Evolutionary conservation across 2,888 invertebrate genomes (phyloP).

Genomic region (Polietes domitor): DNA sequence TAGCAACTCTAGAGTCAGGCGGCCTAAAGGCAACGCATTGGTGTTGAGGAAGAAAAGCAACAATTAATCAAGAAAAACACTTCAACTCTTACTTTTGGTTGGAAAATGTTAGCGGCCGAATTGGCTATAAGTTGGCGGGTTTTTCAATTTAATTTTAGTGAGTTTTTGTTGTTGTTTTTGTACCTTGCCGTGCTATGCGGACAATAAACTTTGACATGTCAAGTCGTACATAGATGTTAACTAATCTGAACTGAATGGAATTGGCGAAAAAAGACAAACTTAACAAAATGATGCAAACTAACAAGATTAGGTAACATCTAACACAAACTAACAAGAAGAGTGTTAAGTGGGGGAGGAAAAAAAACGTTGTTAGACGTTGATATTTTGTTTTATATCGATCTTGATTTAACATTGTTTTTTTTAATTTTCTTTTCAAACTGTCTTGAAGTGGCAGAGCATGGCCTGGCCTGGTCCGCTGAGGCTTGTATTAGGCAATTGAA

Average conservation of each 20-base stretch:
- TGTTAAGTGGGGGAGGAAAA: neutral
- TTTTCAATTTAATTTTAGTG: constrained; percentile 38
- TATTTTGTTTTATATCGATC: constrained; percentile 32
- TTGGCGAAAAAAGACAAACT: neutral
- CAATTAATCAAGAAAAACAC: constrained; percentile 40
- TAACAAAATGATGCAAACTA: neutral
- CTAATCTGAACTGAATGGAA: constrained; percentile 40
- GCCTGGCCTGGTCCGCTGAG: too few species aligned
- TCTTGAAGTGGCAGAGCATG: constrained; percentile 25
- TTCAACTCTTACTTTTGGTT: constrained; percentile 24
- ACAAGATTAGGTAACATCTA: too few species aligned
- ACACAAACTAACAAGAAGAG: neutral
- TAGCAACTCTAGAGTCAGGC: constrained; percentile 1
- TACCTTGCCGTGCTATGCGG: neutral
- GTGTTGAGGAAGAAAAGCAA: constrained; percentile 7
- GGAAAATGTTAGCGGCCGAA: neutral
- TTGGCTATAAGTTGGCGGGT: neutral
- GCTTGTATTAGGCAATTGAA: constrained; percentile 57
- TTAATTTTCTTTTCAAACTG: constrained; percentile 19
- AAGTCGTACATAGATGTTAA: constrained; percentile 54
- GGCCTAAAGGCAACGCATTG: constrained; percentile 34
- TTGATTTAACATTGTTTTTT: constrained; percentile 45
- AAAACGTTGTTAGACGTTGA: neutral
- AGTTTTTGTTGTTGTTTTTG: neutral
- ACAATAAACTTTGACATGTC: constrained; percentile 61